Evolutionary conservation across 2,888 invertebrate species (phyloP).

Genomic region (Ornithoptera priamus): DNA sequence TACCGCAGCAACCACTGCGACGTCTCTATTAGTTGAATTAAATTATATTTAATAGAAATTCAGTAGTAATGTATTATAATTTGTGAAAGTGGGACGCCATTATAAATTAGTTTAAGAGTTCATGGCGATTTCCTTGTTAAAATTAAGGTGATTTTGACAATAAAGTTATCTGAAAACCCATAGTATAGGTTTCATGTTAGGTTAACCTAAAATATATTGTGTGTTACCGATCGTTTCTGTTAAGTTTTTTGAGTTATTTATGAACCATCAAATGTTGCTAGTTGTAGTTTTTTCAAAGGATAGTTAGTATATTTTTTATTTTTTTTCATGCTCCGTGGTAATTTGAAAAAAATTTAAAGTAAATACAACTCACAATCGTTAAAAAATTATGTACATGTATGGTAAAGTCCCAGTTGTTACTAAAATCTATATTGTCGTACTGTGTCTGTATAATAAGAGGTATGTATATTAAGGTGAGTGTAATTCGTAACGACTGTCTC

Average conservation of each 20-base stretch:
- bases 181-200: no score
- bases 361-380: neutral
- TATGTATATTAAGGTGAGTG: neutral
- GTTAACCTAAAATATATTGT: no score
- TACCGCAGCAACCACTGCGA: constrained; percentile 39
- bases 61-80: neutral
- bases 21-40: neutral
- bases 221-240: no score
- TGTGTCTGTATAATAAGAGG: neutral
- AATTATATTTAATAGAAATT: neutral
- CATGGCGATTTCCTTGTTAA: neutral
- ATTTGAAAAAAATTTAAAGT: neutral
- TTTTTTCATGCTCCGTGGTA: neutral
- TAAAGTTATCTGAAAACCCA: no score
- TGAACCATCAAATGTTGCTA: no score
- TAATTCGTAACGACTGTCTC: neutral
- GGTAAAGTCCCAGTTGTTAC: constrained; percentile 2
- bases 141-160: neutral
- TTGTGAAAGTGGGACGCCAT: neutral
- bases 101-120: neutral
- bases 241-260: no score
- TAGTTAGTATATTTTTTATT: neutral
- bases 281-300: neutral
- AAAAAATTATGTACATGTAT: constrained; percentile 1
- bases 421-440: neutral